These are phyloP conservation scores for Tarsius wallacei DNA, from an alignment of 2,797 vertebrate species.

Conservation along the genomic window DNA sequence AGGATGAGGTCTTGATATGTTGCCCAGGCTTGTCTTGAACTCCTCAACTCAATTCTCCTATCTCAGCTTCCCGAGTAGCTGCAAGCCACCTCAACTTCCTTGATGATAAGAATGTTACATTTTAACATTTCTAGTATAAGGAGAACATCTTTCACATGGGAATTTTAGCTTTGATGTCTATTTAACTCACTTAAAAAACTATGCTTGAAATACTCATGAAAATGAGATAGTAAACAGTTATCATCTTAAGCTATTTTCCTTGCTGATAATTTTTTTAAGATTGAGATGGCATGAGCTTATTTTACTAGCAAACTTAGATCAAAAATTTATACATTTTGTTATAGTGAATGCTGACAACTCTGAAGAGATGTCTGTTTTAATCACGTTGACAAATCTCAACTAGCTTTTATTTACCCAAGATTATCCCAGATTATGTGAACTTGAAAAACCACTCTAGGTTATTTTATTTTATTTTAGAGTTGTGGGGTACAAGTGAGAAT, in stretches of 20 bases:
- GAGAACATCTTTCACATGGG: background rate
- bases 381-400: background rate
- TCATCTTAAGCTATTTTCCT: background rate
- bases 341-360: background rate
- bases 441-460: background rate
- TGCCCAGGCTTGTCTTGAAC: no score
- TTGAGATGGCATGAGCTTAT: background rate
- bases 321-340: background rate
- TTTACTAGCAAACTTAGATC: background rate
- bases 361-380: background rate
- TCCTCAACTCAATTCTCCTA: no score
- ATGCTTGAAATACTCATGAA: background rate
- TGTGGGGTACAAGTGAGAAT: no score
- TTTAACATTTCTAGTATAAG: background rate
- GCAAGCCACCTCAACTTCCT: background rate
- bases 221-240: background rate
- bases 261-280: background rate
- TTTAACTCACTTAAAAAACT: background rate
- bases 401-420: background rate
- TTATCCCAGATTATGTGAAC: background rate
- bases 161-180: background rate
- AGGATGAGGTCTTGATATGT: no score
- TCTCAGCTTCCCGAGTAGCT: no score
- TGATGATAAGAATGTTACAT: background rate
- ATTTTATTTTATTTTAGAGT: no score